These are phyloP conservation scores for Netelia fuscicornis DNA, from an alignment of 2,888 invertebrate species.

Conservation along the genomic window DNA sequence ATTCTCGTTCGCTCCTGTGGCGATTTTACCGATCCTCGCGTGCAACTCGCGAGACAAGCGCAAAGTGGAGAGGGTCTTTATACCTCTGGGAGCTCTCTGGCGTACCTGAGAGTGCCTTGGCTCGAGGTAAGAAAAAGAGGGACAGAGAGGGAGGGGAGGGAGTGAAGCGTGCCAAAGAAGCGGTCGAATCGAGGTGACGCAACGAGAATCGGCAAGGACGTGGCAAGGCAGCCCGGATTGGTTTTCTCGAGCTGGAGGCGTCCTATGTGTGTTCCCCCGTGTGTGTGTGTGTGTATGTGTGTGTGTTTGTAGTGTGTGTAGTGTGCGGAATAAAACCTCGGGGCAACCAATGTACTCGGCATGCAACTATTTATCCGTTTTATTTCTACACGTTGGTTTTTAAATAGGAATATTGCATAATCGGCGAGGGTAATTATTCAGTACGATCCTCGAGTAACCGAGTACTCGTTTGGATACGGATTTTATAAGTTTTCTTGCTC, in stretches of 20 bases:
- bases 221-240: conserved; percentile 76
- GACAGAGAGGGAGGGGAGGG: conserved; percentile 56
- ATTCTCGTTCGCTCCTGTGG: conserved; percentile 5
- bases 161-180: conserved; percentile 71
- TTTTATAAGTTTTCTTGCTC: too few species aligned
- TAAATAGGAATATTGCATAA: conserved; percentile 24
- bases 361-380: conserved; percentile 28
- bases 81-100: conserved; percentile 29
- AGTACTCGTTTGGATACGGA: too few species aligned
- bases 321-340: conserved; percentile 7
- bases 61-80: conserved; percentile 40
- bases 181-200: conserved; percentile 73
- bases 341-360: conserved; percentile 1
- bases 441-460: too few species aligned
- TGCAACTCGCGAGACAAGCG: conserved; percentile 58
- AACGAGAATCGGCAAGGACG: conserved; percentile 76
- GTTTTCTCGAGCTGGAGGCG: conserved; percentile 70
- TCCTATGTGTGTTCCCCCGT: conserved; percentile 25
- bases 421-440: too few species aligned
- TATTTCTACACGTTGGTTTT: conserved; percentile 10
- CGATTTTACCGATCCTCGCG: conserved; percentile 66
- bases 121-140: conserved; percentile 16
- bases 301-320: background rate
- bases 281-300: background rate
- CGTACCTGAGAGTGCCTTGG: conserved; percentile 47